Evolutionary conservation across 2,113 vertebrate species (phyloP).

Genomic region (Scomber scombrus): DNA sequence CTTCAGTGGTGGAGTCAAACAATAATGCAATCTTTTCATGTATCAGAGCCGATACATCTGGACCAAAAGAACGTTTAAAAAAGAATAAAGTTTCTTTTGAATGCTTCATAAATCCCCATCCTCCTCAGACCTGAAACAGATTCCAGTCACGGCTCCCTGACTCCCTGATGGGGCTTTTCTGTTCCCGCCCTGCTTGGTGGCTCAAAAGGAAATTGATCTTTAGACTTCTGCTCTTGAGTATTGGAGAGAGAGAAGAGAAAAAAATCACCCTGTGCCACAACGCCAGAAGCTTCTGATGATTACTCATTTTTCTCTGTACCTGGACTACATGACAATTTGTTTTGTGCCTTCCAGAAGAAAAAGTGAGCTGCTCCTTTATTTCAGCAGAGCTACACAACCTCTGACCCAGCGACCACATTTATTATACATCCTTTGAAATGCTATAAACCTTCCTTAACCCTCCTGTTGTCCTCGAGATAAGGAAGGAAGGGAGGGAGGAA

Average conservation of each 20-base stretch:
- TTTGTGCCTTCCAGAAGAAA: neutral
- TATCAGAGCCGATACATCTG: neutral
- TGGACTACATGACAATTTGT: conserved; percentile 17
- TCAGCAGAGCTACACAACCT: neutral
- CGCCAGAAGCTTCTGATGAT: conserved; percentile 29
- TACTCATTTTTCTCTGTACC: conserved; percentile 25
- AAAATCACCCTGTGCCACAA: conserved; percentile 14
- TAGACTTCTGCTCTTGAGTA: conserved; percentile 25
- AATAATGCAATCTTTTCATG: neutral
- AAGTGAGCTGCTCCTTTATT: neutral
- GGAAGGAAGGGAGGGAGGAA: too few species aligned
- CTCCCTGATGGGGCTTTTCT: conserved; percentile 3
- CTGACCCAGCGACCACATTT: neutral
- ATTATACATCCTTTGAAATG: neutral
- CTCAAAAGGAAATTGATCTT: conserved; percentile 50
- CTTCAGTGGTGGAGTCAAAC: neutral
- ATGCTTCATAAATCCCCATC: neutral
- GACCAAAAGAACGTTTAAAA: too few species aligned
- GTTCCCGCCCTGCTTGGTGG: neutral
- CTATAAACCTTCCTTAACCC: neutral
- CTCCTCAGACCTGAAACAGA: neutral
- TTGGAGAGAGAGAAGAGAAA: neutral
- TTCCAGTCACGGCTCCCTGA: conserved; percentile 28
- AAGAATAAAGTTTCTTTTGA: neutral
- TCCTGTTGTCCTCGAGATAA: too few species aligned